Percentiles rank a stretch among this genome's conserved stretches.
Evolutionary conservation across 2,113 vertebrate species (phyloP).

Genomic region (Nanorana parkeri): DNA sequence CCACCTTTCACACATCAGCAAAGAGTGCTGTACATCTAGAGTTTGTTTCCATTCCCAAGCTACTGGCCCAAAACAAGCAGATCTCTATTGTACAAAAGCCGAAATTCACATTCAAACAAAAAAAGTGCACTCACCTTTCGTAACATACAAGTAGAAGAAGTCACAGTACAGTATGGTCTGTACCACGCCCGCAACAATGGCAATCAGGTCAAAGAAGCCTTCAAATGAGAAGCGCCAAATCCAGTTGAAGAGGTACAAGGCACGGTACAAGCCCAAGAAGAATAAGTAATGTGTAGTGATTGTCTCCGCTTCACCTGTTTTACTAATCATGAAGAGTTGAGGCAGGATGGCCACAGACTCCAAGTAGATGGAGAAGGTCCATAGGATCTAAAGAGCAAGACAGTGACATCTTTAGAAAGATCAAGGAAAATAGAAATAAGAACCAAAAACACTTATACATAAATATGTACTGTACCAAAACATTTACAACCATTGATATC

Average conservation of each 20-base stretch:
- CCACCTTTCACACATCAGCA: too few species aligned
- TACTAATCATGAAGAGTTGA: constrained; percentile 99
- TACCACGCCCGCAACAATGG: constrained; percentile 94
- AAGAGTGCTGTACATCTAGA: too few species aligned
- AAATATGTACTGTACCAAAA: too few species aligned
- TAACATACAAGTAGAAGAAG: constrained; percentile 99
- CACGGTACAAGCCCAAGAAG: constrained; percentile 96
- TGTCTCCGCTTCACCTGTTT: constrained; percentile 97
- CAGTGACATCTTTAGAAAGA: background rate
- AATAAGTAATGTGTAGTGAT: constrained; percentile 99
- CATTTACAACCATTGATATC: too few species aligned
- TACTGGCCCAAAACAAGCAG: too few species aligned
- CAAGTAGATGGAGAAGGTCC: constrained; percentile 98
- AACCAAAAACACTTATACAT: too few species aligned
- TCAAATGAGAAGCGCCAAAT: constrained; percentile 99
- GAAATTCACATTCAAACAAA: too few species aligned
- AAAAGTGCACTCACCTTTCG: constrained; percentile 85
- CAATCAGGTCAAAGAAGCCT: constrained; percentile 98
- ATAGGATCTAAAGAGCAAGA: constrained; percentile 82
- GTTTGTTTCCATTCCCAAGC: too few species aligned
- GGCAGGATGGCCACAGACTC: constrained; percentile 98
- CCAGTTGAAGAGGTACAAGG: constrained; percentile 98
- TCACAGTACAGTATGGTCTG: constrained; percentile 99
- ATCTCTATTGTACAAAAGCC: too few species aligned
- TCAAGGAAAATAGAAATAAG: too few species aligned